Base-by-base conservation (phyloP, 2,797 vertebrate species). In the Phaenicophaeus curvirostris region DNA sequence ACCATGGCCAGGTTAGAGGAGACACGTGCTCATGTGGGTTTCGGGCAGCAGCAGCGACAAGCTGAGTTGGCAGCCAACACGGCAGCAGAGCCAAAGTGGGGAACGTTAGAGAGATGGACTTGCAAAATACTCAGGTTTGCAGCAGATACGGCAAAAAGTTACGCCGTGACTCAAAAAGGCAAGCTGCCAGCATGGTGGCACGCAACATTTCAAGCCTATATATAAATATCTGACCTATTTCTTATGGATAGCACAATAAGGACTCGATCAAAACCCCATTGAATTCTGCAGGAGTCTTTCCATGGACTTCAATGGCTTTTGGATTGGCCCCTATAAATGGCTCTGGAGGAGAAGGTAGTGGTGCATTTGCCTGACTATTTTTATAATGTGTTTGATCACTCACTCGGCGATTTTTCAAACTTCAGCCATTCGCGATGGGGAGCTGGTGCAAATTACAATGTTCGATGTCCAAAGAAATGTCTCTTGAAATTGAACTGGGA, bases 171-270 rank as follows among this genome's bases (percentile, higher is more conserved):
- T 94, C 78, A 85, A 62, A 95, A 75, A 90, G 87, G 54, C 82
- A 18, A 87, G 80, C 87, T 93, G 92, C 94, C 95, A 93, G 96
- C 82, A 0, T 84, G 95, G 96, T 88, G 94, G 89, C 93, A 88
- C 82, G 3, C 95, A 95, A 93, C 94, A 96, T 86, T 93, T 92
- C 89, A 76, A 59, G 94, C 27, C 92, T 78, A 46, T 96, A 86
- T 96, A 96, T 95, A 96, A 96, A 94, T 95, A 95, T 96, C 95
- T 96, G 95, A 94, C 95, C 92, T 95, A 96, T 96, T 96, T 96
- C 92, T 96, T 94, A 95, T 86, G 91, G 94, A 84, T 94, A 91
- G 94, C 94, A 96, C 94, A 97, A 95, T 96, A 95, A 97, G 96
- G 95, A 86, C 94, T 96, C 79, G 94, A 95, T 97, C 95, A 96